A percentile compares a stretch with the other conserved stretches of the same genome.
Conservation (phyloP, 1,140 invertebrate genomes). For the Trachymyrmex cornetzi region DNA sequence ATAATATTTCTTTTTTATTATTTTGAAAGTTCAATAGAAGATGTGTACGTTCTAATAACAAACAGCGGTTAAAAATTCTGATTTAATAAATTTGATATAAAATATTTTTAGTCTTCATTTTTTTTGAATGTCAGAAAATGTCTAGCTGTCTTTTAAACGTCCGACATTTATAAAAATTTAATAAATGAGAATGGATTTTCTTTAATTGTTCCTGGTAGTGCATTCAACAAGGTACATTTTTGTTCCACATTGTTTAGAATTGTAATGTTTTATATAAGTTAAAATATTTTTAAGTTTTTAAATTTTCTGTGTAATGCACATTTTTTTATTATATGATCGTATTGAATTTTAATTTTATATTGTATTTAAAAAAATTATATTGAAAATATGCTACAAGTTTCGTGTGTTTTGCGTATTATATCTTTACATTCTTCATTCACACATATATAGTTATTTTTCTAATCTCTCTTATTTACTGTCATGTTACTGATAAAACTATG, state of each 20-base stretch:
- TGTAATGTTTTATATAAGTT: not conserved
- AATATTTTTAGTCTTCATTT: conserved; percentile 2
- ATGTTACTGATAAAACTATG: too few species aligned
- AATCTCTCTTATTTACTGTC: not conserved
- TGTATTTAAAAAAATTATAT: conserved; percentile 27
- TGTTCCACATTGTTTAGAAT: not conserved
- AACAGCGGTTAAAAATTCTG: conserved; percentile 22
- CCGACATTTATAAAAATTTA: not conserved
- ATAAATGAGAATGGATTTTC: not conserved
- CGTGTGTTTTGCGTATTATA: not conserved
- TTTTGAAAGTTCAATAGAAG: not conserved
- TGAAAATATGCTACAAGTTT: conserved; percentile 11
- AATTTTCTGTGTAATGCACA: not conserved
- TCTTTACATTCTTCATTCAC: not conserved
- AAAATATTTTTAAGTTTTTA: conserved; percentile 4
- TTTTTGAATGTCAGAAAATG: not conserved
- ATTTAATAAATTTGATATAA: conserved; percentile 1
- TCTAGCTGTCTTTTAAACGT: not conserved
- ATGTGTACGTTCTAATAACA: not conserved
- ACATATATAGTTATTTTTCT: not conserved
- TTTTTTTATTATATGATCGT: not conserved
- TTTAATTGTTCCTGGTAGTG: conserved; percentile 36
- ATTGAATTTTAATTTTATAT: conserved; percentile 34
- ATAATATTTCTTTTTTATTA: not conserved
- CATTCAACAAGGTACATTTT: conserved; percentile 14